A percentile compares a stretch with the other conserved stretches of the same genome.
These are phyloP conservation scores for Criorhina ranunculi DNA, from an alignment of 2,888 invertebrate genomes.

Conservation along the genomic window DNA sequence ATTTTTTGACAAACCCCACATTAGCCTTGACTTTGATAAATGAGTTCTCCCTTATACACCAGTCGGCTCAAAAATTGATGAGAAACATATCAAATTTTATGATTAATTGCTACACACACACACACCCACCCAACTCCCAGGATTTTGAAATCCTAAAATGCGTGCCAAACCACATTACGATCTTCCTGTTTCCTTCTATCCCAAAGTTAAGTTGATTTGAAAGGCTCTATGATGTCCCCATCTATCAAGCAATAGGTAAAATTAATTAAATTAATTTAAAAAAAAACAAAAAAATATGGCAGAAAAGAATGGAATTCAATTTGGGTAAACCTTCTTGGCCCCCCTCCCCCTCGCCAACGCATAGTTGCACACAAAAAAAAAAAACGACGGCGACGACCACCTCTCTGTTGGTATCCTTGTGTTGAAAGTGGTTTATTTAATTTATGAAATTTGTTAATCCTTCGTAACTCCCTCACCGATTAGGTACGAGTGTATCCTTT, in stretches of 20 bases:
- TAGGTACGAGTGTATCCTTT: neutral
- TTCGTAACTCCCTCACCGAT: neutral
- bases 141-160: neutral
- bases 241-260: neutral
- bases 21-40: slow-evolving; percentile 5
- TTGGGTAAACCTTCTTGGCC: slow-evolving; percentile 1
- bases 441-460: slow-evolving; percentile 27
- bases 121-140: neutral
- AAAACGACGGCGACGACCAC: neutral
- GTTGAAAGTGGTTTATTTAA: slow-evolving; percentile 53
- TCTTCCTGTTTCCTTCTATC: slow-evolving; percentile 2
- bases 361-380: slow-evolving; percentile 22
- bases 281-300: slow-evolving; percentile 48
- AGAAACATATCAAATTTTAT: slow-evolving; percentile 3
- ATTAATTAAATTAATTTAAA: slow-evolving; percentile 60
- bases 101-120: slow-evolving; percentile 8
- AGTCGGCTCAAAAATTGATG: neutral
- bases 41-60: neutral
- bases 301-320: slow-evolving; percentile 42
- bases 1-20: no score
- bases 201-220: slow-evolving; percentile 8
- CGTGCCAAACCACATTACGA: neutral
- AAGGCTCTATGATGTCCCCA: neutral
- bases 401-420: slow-evolving; percentile 20
- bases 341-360: neutral